Conservation (phyloP, 2,797 vertebrate genomes). For the Enteromius mattozi region DNA sequence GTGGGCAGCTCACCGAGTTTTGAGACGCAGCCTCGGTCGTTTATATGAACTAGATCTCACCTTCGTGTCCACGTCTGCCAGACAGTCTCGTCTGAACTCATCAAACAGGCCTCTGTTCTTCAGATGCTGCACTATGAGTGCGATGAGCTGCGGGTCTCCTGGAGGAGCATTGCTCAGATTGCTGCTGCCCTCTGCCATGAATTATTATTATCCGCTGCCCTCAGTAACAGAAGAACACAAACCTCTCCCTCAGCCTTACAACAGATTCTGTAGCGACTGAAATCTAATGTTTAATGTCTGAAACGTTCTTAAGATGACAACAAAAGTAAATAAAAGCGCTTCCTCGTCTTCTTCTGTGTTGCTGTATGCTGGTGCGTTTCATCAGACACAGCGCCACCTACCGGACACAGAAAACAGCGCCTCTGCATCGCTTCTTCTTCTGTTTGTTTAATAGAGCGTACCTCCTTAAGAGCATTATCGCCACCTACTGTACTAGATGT, state of each 20-base stretch:
- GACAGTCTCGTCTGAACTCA: conserved; percentile 94
- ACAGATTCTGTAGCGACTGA: background rate
- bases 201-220: background rate
- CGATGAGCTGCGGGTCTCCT: conserved; percentile 93
- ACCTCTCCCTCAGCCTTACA: background rate
- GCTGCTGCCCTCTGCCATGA: conserved; percentile 30
- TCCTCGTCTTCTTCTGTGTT: conserved; percentile 40
- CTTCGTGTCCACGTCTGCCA: conserved; percentile 98
- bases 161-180: conserved; percentile 81
- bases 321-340: conserved; percentile 6
- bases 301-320: background rate
- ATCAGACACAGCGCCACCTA: conserved; percentile 27
- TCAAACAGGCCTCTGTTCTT: conserved; percentile 96
- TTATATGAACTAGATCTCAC: conserved; percentile 67
- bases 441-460: background rate
- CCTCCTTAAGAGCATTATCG: background rate
- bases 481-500: background rate
- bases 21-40: background rate
- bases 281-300: background rate
- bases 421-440: background rate
- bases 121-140: conserved; percentile 93
- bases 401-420: background rate
- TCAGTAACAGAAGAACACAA: background rate
- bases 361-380: background rate
- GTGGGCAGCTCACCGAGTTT: background rate